Evolutionary conservation across 2,113 vertebrate species (phyloP).

Genomic region (Telmatochromis sp.): DNA sequence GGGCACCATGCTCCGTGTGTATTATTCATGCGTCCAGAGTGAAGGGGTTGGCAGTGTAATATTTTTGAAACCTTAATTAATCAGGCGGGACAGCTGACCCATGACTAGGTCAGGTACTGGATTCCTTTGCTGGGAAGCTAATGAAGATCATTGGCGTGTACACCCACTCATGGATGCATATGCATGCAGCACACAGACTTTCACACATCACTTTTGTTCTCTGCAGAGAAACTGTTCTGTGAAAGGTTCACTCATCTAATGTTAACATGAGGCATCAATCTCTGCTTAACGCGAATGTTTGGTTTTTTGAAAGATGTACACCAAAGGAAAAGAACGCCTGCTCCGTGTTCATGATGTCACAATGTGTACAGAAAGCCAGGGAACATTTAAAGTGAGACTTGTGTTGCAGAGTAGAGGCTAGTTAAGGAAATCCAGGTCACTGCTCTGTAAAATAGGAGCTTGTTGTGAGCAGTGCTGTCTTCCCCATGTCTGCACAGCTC

Average conservation of each 20-base stretch:
- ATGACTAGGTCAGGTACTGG: background rate
- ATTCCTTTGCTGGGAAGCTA: background rate
- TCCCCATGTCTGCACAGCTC: background rate
- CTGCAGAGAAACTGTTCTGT: background rate
- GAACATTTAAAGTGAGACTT: constrained; percentile 42
- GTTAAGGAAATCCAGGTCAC: constrained; percentile 61
- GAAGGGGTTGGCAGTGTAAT: background rate
- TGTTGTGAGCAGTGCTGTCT: constrained; percentile 39
- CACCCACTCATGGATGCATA: background rate
- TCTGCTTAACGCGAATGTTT: background rate
- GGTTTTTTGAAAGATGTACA: background rate
- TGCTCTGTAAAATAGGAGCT: constrained; percentile 46
- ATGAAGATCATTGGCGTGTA: background rate
- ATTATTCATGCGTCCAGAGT: constrained; percentile 40
- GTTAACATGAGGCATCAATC: background rate
- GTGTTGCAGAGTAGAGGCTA: constrained; percentile 8
- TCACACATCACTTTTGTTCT: background rate
- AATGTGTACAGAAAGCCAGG: constrained; percentile 39
- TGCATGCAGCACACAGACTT: background rate
- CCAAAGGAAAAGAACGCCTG: background rate
- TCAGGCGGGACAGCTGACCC: background rate
- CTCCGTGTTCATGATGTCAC: constrained; percentile 11
- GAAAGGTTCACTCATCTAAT: constrained; percentile 4
- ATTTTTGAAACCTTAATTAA: constrained; percentile 22
- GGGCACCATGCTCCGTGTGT: constrained; percentile 33